Base-by-base conservation (phyloP, 2,113 vertebrate genomes). In the Nesoenas mayeri region DNA sequence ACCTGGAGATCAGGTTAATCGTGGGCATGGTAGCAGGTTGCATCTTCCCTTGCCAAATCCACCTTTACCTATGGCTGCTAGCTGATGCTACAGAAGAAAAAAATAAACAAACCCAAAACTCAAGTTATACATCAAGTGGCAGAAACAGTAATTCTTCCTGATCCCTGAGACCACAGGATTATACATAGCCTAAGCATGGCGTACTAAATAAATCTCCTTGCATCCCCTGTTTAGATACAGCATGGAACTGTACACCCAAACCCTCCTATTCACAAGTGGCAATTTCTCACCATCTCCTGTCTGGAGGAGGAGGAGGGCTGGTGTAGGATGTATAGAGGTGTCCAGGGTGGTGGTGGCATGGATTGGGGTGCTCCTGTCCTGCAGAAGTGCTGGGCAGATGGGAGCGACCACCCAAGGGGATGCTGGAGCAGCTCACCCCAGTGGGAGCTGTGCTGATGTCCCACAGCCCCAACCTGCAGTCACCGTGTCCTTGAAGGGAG, bases 401-500 rank as follows among this genome's bases (percentile, higher is more conserved):
- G 21, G 17, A 71, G 62, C 3, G 4, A 14, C 42, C 20, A 5
- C 36, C 7, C 20, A 17, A 50, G 19, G 11, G 7, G 16, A 29
- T 6, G 8, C 25, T 40, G 44, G 51, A 21, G 58, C 38, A 54
- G 67, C 50, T 42, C 40, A 7, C 3, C 0, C 15, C 11, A 24
- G 24, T 31, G 71, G 64, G 54, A 67, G 31, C 28, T 2, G 2
- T 12, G 34, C 20, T 66, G 70, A 6, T 10, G 31, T n/a, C 31
- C 8, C 20, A 6, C 75, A 79, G 73, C 54, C 44, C 73, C 12
- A 5, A 1, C 15, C 56, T 36, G 26, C 22, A 29, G 38, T 12
- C 53, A 3, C 0, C 0, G 69, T 17, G 20, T 14, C 57, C 64
- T 75, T 9, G 0, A n/a, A 25, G 40, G 54, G 44, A 56, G 58